Evolutionary conservation across 1,140 invertebrate species (phyloP), one percentile per base, ranked within the genome.

Genomic region (Euglossa dilemma): DNA sequence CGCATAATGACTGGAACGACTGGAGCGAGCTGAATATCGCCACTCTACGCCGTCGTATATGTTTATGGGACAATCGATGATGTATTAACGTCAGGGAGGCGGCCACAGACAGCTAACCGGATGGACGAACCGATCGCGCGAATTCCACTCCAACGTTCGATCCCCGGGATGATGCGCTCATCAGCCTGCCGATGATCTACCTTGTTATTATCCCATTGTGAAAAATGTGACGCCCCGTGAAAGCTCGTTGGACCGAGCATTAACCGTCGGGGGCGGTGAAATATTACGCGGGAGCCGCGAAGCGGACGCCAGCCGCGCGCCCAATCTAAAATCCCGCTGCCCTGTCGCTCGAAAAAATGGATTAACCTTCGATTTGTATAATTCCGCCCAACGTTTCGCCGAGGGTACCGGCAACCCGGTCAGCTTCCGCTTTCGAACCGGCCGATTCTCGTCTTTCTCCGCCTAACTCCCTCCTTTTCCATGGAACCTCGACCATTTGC

Each of bases 31-130:
- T 67, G 87, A 86, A 88, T 88, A 88, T 86, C 84, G 67, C 71
- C 76, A 81, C 84, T 88, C 80, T 70, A 59, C 70, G 64, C 83
- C 59, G 59, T 47, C 79, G 74, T 76, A 80, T 78, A 83, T 82
- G 86, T 87, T 84, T 87, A 85, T 83, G 74, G 85, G 87, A 90
- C 87, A 91, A 85, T 87, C 89, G 87, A 91, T 91, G 89, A 91
- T 89, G 84, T 91, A 91, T 91, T 88, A 90, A 91, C 89, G 88
- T 91, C 83, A 90, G 87, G 80, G 85, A 74, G 56, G 82, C 28
- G 80, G 43, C 54, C 67, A 72, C 61, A 56, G 25, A 73, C 71
- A 47, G 64, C 64, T 43, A 43, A 43, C 20, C 43, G 43, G 64
- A 47, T 45, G 54, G 63, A 43, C 54, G 70, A 79, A 47, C 61